These are phyloP conservation scores for Sesia bembeciformis DNA, from an alignment of 2,888 invertebrate species.

Conservation along the genomic window DNA sequence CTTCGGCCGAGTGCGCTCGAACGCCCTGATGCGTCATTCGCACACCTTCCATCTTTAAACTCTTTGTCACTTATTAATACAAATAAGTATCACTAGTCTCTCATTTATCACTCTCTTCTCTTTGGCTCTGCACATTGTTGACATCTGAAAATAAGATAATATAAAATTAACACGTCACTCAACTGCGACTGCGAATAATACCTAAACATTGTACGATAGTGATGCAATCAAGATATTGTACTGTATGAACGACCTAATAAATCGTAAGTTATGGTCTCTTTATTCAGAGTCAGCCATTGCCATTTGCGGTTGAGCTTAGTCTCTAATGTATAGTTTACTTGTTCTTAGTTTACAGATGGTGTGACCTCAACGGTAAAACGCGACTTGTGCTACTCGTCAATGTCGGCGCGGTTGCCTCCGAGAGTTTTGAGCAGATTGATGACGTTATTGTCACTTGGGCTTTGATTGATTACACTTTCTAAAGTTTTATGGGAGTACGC, in stretches of 20 bases:
- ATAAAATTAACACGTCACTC: background rate
- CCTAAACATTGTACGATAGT: constrained; percentile 1
- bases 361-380: constrained; percentile 10
- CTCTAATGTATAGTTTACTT: background rate
- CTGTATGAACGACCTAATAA: constrained; percentile 1
- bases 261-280: constrained; percentile 1
- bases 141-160: constrained; percentile 36
- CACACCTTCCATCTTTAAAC: constrained; percentile 60
- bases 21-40: constrained; percentile 75
- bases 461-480: constrained; percentile 39
- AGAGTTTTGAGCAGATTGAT: constrained; percentile 42
- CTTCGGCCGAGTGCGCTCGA: constrained; percentile 74
- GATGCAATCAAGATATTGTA: constrained; percentile 1
- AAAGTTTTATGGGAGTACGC: constrained; percentile 9
- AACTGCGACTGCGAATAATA: background rate
- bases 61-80: constrained; percentile 21
- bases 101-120: constrained; percentile 22
- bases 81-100: constrained; percentile 13
- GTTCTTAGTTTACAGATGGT: background rate
- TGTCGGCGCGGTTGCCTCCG: constrained; percentile 17
- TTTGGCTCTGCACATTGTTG: constrained; percentile 36
- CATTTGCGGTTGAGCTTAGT: background rate
- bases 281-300: constrained; percentile 1
- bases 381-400: constrained; percentile 14
- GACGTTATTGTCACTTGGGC: constrained; percentile 34